Evolutionary conservation across 2,797 vertebrate genomes (phyloP), one percentile per base, ranked within the genome.

Genomic region (Ispidina lecontei): DNA sequence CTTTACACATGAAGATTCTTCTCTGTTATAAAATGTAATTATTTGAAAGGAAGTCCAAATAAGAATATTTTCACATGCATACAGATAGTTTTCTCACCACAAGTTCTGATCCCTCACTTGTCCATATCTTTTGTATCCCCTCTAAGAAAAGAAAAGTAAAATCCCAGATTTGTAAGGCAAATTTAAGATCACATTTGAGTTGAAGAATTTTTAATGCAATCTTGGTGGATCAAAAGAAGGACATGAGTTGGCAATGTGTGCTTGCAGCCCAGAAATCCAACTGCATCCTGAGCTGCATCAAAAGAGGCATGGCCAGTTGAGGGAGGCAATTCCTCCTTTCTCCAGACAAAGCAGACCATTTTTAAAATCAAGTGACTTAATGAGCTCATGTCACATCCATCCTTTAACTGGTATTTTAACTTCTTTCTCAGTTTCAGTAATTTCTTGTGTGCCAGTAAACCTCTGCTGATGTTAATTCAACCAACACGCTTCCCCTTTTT

Each of bases 321-420:
- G 47, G 47, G 47, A 15, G 25, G 47, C 13, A 25, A 14, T 49
- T 49, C 25, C 26, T 26, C 47, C 25, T 25, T 25, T 52, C 51
- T 52, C 87, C 58, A 59, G 70, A 91, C 2, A 74, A 77, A 84
- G 14, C 31, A 84, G 35, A 70, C 5, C 1, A 21, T 55, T 83
- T 88, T 63, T 56, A 7, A 91, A 87, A 86, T 49, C 49, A 80
- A 80, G 43, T 33, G 6, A 63, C 56, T 56, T 58, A 12, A 29
- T 58, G 43, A 75, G 26, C 16, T 72, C 19, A 20, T 44, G 49
- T 47, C 41, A 84, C 18, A 68, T 52, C 12, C 79, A 17, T 67
- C 44, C 31, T 83, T 77, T 77, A 77, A 41, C 47, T 60, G 13
- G 9, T 63, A 82, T 49, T 49, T 49, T 49, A 49, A 80, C 60